These are phyloP conservation scores for Eonycteris spelaea DNA, from an alignment of 2,113 vertebrate genomes.

Conservation along the genomic window DNA sequence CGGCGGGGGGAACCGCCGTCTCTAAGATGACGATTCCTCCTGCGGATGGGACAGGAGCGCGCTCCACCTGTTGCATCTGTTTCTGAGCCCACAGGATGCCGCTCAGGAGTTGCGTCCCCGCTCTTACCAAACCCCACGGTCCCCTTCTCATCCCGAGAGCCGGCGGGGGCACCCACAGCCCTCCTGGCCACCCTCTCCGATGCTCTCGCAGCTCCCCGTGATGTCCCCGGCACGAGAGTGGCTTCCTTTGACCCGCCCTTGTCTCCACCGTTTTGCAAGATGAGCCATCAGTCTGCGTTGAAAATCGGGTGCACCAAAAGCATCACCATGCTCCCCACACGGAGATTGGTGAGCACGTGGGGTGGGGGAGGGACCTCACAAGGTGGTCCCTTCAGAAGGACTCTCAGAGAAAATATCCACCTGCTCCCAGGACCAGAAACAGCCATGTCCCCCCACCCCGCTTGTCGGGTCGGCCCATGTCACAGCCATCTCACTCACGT, in stretches of 20 bases:
- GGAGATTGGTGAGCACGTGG: fast-evolving
- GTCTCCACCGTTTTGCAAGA: too few relatives aligned
- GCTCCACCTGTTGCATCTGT: fast-evolving
- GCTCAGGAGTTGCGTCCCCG: background rate
- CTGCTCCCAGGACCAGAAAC: background rate
- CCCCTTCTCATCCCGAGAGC: background rate
- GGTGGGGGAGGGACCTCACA: fast-evolving
- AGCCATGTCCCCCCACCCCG: background rate
- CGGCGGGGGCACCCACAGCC: background rate
- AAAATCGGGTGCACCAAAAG: fast-evolving
- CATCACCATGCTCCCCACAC: fast-evolving
- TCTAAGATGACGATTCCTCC: fast-evolving
- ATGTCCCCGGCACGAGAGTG: fast-evolving
- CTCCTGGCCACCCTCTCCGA: fast-evolving
- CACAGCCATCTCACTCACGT: fast-evolving
- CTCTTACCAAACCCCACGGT: fast-evolving
- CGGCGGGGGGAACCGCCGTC: fast-evolving
- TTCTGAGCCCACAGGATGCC: fast-evolving
- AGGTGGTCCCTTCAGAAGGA: background rate
- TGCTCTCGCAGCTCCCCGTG: fast-evolving
- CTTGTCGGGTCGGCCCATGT: fast-evolving
- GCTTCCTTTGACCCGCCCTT: background rate
- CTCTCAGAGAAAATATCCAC: fast-evolving
- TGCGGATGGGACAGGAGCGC: fast-evolving
- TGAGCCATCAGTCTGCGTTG: background rate